Base-by-base conservation (phyloP, 2,888 invertebrate genomes). In the Linnaemya tessellans region DNA sequence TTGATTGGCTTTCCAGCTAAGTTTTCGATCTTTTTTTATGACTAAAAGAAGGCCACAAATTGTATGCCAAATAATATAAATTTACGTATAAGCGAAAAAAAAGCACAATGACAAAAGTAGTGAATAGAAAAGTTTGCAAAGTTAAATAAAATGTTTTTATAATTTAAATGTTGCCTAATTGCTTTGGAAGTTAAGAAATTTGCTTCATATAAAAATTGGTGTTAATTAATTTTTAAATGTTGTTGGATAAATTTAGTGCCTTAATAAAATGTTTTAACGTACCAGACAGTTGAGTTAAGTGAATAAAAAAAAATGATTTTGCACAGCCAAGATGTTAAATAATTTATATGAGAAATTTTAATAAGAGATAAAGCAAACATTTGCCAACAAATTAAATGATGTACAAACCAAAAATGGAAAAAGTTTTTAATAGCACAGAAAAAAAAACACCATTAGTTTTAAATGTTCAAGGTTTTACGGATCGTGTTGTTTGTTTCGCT, bases 91-190 rank as follows among this genome's bases (percentile, higher is more conserved):
- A 9, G 11, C 10, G 46, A 38, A n/a, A 38, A 46, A 71, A 51
- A 41, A 41, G 4, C 3, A 41, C 8, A 41, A 41, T 11, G 11
- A 41, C 10, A 41, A 41, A 51, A 51, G 11, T 18, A 3, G 11
- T 1, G 15, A 43, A 18, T 41, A 54, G 41, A 13, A 64, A 54
- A 51, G 18, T 41, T 75, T 13, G 35, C 35, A 11, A 62, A n/a
- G 0, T 8, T 10, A 15, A 35, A 58, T 46, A 35, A 49, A 22
- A 8, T 58, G 10, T 20, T 46, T 20, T 46, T 8, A 18, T 46
- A 46, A 46, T 67, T 35, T 68, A 20, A 58, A 78, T 67, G 38
- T 60, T 78, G 20, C 58, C 25, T 60, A 78, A 78, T 78, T 78
- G 25, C 3, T 41, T 38, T 38, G 49, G 68, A 78, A 38, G 51